These are phyloP conservation scores for Limnephilus marmoratus DNA, from an alignment of 2,888 invertebrate genomes.

Conservation along the genomic window DNA sequence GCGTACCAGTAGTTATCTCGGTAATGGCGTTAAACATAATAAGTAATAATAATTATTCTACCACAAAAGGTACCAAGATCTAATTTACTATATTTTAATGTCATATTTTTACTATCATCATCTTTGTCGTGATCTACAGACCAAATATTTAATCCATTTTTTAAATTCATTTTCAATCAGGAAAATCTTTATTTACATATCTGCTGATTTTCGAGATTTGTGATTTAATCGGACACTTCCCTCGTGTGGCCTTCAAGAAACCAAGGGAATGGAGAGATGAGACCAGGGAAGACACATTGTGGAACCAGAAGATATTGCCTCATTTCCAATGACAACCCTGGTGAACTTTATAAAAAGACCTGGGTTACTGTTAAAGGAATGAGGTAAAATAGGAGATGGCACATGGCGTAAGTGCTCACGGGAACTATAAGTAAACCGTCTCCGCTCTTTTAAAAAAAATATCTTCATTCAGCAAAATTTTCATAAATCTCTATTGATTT, in stretches of 20 bases:
- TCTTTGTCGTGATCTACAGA: not conserved
- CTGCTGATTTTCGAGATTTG: not conserved
- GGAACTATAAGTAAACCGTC: too few relatives aligned
- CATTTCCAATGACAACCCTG: too few relatives aligned
- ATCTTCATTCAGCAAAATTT: not conserved
- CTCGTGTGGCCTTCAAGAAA: too few relatives aligned
- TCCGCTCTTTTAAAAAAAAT: too few relatives aligned
- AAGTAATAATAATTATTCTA: not conserved
- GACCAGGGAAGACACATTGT: too few relatives aligned
- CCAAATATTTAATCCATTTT: not conserved
- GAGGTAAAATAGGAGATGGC: too few relatives aligned
- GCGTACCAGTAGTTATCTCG: not conserved
- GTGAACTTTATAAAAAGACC: too few relatives aligned
- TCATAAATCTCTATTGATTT: not conserved
- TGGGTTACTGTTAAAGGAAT: too few relatives aligned
- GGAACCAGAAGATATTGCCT: too few relatives aligned
- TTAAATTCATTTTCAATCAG: too few relatives aligned
- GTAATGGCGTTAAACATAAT: not conserved
- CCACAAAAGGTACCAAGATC: not conserved
- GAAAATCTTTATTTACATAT: not conserved
- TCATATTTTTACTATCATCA: not conserved
- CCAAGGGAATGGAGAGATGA: too few relatives aligned
- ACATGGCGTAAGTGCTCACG: too few relatives aligned
- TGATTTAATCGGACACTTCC: not conserved
- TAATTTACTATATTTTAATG: not conserved